phyloP scores from a whole-genome alignment of 2,888 invertebrate species.

The Drosophila monieri region DNA sequence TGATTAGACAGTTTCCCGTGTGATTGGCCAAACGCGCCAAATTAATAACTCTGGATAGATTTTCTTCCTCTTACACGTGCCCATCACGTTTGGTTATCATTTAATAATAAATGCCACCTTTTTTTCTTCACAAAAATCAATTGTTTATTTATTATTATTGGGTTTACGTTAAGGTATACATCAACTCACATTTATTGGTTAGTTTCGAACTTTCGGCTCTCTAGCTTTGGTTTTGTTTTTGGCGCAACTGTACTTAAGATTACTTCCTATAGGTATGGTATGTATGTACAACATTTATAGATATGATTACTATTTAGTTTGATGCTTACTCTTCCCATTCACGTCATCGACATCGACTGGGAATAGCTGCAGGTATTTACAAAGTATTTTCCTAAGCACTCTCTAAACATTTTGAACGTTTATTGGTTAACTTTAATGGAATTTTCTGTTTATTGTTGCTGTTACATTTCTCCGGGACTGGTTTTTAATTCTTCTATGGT shows the following conservation, averaged over 20 bases:
- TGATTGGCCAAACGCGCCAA: slow-evolving; percentile 9
- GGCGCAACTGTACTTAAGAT: slow-evolving; percentile 59
- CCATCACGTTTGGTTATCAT: slow-evolving; percentile 52
- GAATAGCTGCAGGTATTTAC: slow-evolving; percentile 26
- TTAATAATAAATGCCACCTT: background rate
- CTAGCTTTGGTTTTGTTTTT: slow-evolving; percentile 31
- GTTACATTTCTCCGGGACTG: slow-evolving; percentile 3
- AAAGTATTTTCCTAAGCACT: slow-evolving; percentile 24
- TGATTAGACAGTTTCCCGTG: slow-evolving; percentile 25
- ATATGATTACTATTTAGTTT: slow-evolving; percentile 53
- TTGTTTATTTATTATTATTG: slow-evolving; percentile 32
- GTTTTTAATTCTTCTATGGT: slow-evolving; percentile 8
- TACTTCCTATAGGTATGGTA: slow-evolving; percentile 17
- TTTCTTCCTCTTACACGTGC: slow-evolving; percentile 51
- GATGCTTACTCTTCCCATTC: slow-evolving; percentile 6
- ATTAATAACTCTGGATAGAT: slow-evolving; percentile 15
- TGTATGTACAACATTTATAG: slow-evolving; percentile 50
- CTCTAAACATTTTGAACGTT: slow-evolving; percentile 43
- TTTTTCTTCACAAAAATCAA: slow-evolving; percentile 53
- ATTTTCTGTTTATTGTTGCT: slow-evolving; percentile 28
- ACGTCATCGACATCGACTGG: slow-evolving; percentile 13
- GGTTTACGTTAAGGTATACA: slow-evolving; percentile 51
- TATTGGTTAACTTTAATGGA: slow-evolving; percentile 9
- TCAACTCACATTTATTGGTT: slow-evolving; percentile 63
- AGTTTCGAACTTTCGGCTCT: slow-evolving; percentile 40